Evolutionary conservation across 2,113 vertebrate species (phyloP).

Genomic region (Melanostigma gelatinosum): DNA sequence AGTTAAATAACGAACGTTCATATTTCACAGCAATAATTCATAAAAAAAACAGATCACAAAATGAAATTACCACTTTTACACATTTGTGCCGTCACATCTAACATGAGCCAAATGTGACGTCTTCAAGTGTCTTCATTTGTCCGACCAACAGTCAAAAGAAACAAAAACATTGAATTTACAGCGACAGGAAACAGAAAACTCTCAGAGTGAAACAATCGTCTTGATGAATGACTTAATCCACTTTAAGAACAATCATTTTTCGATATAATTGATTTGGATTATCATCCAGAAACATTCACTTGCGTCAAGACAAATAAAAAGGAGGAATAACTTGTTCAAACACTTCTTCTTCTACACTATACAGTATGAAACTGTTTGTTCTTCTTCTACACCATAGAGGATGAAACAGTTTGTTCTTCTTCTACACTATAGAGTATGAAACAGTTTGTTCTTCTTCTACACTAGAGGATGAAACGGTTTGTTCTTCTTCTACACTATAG

Average conservation of each 20-base stretch:
- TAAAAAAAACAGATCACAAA: not conserved
- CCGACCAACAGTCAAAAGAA: not conserved
- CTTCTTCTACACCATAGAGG: too few relatives aligned
- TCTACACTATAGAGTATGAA: not conserved
- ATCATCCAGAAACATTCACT: not conserved
- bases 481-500: too few relatives aligned
- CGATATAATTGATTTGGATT: not conserved
- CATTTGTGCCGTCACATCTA: not conserved
- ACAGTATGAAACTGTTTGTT: too few relatives aligned
- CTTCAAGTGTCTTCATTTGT: not conserved
- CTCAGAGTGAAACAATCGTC: not conserved
- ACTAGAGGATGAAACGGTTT: too few relatives aligned
- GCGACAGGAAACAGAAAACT: not conserved
- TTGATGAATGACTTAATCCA: not conserved
- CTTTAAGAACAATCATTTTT: not conserved
- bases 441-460: too few relatives aligned
- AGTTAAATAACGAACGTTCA: too few relatives aligned
- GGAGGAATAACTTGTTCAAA: not conserved
- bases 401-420: not conserved
- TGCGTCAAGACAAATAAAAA: slow-evolving; percentile 2
- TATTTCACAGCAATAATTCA: not conserved
- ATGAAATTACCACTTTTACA: not conserved
- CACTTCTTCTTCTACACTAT: too few relatives aligned
- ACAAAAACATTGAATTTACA: not conserved
- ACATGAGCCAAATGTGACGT: not conserved